Evolutionary conservation across 1,140 invertebrate genomes (phyloP).

Genomic region (Glossosoma conforme): DNA sequence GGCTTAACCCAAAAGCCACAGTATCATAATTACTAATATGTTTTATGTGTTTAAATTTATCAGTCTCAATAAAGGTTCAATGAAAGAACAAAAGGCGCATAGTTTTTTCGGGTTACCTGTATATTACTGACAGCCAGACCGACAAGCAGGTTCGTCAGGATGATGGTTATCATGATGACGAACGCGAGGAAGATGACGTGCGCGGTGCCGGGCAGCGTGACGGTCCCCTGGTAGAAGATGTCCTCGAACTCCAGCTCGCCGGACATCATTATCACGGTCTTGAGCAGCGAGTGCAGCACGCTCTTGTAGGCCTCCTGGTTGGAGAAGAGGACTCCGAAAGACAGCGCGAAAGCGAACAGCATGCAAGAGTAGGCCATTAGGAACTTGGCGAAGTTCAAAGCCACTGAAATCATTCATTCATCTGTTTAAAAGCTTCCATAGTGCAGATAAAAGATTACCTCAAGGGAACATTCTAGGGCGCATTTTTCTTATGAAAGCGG

Average conservation of each 20-base stretch:
- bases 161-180: conserved; percentile 77
- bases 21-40: too few relatives aligned
- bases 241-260: conserved; percentile 82
- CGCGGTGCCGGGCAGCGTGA: conserved; percentile 56
- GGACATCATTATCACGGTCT: conserved; percentile 85
- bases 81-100: too few relatives aligned
- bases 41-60: too few relatives aligned
- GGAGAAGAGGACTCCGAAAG: conserved; percentile 73
- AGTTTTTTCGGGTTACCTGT: conserved; percentile 46
- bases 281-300: conserved; percentile 59
- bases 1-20: too few relatives aligned
- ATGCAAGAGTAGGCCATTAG: conserved; percentile 74
- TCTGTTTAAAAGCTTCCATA: too few relatives aligned
- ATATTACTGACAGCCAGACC: conserved; percentile 81
- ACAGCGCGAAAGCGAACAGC: conserved; percentile 70
- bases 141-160: conserved; percentile 79
- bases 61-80: too few relatives aligned
- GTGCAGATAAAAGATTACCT: too few relatives aligned
- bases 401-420: conserved; percentile 56
- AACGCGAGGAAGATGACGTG: conserved; percentile 74
- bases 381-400: conserved; percentile 79
- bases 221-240: conserved; percentile 64
- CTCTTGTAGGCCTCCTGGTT: conserved; percentile 66
- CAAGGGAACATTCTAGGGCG: too few relatives aligned
- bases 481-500: too few relatives aligned